Base-by-base conservation (phyloP, 2,113 vertebrate species). In the Hyla sarda region DNA sequence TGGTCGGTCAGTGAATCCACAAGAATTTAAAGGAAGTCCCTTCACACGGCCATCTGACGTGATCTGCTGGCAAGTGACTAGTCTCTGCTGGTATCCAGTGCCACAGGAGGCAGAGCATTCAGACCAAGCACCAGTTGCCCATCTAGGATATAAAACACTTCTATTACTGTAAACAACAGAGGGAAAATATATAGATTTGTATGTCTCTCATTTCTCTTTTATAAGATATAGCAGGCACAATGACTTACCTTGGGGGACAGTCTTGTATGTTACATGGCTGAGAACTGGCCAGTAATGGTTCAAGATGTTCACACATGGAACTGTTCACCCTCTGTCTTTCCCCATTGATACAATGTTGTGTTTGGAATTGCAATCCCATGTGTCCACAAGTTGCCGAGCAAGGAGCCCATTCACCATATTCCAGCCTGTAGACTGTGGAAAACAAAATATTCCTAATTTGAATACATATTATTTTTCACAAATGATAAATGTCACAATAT, bases 351-450 rank as follows among this genome's bases (percentile, higher is more conserved):
- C 97, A 99, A 54, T 52, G 91, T 0, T 91, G 87, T 45, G 86
- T 91, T 90, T 91, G 93, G 69, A 92, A 87, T 21, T 91, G 94
- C 9, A 88, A 91, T 45, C 97, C 97, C 41, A 87, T 86, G 77
- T 91, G 93, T 56, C 97, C 97, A 86, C 97, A 99, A 84, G 93
- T 92, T 30, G 95, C 89, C 23, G 96, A 96, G 90, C 97, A 99
- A 1, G 82, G 76, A 0, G 91, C 93, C 96, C 96, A 97, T 72
- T 94, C 92, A 0, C 92, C 91, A 21, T 94, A 92, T 62, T 92
- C 91, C 97, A 97, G 97, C 19, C 81, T 88, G 19, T 92, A 93
- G 88, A 88, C 97, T 98, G 91, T 3, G 71, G 50, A 88, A 85
- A 62, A 71, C 10, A 88, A n/a, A n/a, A n/a, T n/a, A n/a, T n/a